Evolutionary conservation across 2,113 vertebrate species (phyloP).

Genomic region (Pluvianellus socialis): DNA sequence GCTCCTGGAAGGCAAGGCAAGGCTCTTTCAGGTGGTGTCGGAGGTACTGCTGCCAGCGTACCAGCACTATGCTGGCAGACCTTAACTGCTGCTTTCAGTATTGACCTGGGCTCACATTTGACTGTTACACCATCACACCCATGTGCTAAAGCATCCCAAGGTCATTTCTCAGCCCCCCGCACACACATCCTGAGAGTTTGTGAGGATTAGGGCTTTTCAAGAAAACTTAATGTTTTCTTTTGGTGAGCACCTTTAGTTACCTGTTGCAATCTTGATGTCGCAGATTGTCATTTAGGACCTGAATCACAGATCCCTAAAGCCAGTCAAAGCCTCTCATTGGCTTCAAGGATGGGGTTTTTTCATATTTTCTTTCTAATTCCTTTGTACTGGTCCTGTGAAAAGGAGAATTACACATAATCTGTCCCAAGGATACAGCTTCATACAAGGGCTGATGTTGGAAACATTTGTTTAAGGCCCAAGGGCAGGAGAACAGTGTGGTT

Average conservation of each 20-base stretch:
- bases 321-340: neutral
- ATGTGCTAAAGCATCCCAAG: neutral
- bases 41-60: neutral
- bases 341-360: neutral
- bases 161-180: neutral
- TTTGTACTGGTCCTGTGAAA: neutral
- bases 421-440: neutral
- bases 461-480: accelerated
- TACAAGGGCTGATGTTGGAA: neutral
- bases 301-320: neutral
- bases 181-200: neutral
- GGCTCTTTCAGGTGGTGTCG: neutral
- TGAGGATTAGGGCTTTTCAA: neutral
- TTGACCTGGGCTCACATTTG: neutral
- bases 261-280: neutral
- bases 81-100: neutral
- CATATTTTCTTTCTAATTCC: neutral
- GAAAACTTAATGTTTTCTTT: neutral
- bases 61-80: neutral
- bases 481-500: neutral
- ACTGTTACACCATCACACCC: too few relatives aligned
- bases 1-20: neutral
- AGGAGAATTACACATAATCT: neutral
- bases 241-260: neutral
- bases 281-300: neutral